Base-by-base conservation (phyloP, 2,797 vertebrate genomes). In the Huso huso region DNA sequence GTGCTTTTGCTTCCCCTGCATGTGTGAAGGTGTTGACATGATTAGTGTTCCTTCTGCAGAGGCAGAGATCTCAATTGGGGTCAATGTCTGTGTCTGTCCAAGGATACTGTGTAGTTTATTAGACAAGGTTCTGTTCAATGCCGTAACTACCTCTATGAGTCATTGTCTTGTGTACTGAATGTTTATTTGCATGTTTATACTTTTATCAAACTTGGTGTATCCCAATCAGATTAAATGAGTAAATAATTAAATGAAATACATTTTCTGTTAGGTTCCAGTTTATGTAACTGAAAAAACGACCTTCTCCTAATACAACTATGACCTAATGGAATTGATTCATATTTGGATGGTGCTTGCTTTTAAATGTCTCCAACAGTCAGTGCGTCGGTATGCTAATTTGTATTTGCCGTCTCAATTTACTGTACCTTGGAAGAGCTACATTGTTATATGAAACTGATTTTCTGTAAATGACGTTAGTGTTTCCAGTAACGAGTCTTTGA, bases 1-100 rank as follows among this genome's bases (percentile, higher is more conserved):
- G 77, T 59, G 72, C 77, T 80, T 70, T 73, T 69, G 65, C 72
- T 70, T 68, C 53, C 74, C 76, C 77, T 68, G 63, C 57, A 68
- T 67, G 70, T 75, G 64, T 75, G 51, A 72, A 74, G 12, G 79
- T 52, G 80, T 79, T 80, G 84, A 84, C 78, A 82, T 83, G 79
- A 83, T 79, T 78, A 74, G 79, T 81, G 80, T 81, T 80, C 78
- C 74, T 74, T 68, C 62, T 37, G 67, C 65, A 68, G 63, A 63
- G 51, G 59, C 61, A 57, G 61, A 48, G 65, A 15, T 12, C 67
- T 61, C 61, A 59, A 15, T 51, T 37, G 61, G 15, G 58, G 48
- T 64, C 48, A 12, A 12, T 48, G 10, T 67, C 65, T 64, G 53
- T 13, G 57, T 67, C 61, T 67, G 65, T 15, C 12, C 48, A 18